phyloP scores from a whole-genome alignment of 2,797 vertebrate genomes.

The Bradypodion ventrale region DNA sequence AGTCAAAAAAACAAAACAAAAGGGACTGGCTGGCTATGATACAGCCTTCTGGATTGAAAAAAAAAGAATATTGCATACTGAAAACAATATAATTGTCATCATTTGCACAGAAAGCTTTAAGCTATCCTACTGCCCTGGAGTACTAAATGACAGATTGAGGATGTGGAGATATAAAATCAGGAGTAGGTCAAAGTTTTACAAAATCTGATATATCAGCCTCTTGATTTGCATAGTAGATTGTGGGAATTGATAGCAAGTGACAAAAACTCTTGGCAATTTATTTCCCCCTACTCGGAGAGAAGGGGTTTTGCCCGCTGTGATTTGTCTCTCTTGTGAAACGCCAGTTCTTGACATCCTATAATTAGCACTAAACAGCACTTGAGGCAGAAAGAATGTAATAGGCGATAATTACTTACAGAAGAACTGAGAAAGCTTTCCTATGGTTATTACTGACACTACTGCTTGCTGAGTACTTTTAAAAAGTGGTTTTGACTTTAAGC shows the following conservation, averaged over 20 bases:
- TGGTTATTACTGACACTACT: conserved; percentile 38
- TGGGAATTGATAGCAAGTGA: conserved; percentile 54
- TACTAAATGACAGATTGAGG: conserved; percentile 5
- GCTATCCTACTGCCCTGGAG: background rate
- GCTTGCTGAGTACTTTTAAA: conserved; percentile 30
- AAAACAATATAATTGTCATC: conserved; percentile 13
- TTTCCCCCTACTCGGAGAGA: conserved; percentile 8
- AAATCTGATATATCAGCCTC: conserved; percentile 32
- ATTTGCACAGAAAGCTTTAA: conserved; percentile 25
- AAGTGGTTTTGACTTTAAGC: conserved; percentile 43
- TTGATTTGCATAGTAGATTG: conserved; percentile 11
- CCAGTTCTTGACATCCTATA: conserved; percentile 47
- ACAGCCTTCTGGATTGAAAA: background rate
- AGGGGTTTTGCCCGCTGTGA: conserved; percentile 49
- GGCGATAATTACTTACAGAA: conserved; percentile 54
- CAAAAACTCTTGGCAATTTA: conserved; percentile 40
- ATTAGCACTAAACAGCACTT: conserved; percentile 61
- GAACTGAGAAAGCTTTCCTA: conserved; percentile 51
- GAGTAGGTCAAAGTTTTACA: conserved; percentile 17
- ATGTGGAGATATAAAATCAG: background rate
- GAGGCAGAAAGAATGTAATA: conserved; percentile 57
- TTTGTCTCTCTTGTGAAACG: conserved; percentile 58
- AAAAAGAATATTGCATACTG: background rate
- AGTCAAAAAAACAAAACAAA: conserved; percentile 32
- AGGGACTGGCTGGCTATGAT: background rate